phyloP scores from a whole-genome alignment of 1,140 invertebrate genomes.

The Sminthurides bifidus region DNA sequence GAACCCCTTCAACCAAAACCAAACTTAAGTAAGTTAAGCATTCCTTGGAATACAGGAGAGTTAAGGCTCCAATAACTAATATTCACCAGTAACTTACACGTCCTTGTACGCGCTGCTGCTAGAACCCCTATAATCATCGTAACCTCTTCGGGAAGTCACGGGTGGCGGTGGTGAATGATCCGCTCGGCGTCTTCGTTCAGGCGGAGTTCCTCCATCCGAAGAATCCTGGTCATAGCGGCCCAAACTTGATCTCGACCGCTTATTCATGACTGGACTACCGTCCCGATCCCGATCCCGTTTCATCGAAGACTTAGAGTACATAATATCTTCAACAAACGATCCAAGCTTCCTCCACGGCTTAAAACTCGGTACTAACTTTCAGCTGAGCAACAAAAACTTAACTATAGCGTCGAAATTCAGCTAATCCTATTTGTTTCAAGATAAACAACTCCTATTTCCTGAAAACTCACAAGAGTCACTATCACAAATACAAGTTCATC shows the following conservation, averaged over 20 bases:
- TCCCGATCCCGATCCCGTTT: slow-evolving; percentile 5
- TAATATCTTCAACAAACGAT: neutral
- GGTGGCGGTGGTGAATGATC: slow-evolving; percentile 6
- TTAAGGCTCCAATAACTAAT: too few species aligned
- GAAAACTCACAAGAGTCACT: too few species aligned
- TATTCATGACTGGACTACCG: neutral
- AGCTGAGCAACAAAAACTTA: too few species aligned
- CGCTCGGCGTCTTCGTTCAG: neutral
- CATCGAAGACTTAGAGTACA: slow-evolving; percentile 6
- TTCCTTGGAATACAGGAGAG: too few species aligned
- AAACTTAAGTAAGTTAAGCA: too few species aligned
- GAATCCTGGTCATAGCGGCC: slow-evolving; percentile 1
- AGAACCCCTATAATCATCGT: neutral
- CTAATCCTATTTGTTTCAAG: too few species aligned
- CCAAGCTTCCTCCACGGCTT: too few species aligned
- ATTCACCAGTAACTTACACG: neutral
- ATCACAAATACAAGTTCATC: too few species aligned
- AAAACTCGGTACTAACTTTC: too few species aligned
- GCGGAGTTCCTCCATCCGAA: neutral
- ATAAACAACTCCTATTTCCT: too few species aligned
- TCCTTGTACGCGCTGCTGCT: neutral
- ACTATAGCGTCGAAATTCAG: too few species aligned
- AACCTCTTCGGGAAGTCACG: neutral
- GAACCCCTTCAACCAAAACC: too few species aligned
- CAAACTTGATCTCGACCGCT: slow-evolving; percentile 2